Base-by-base conservation (phyloP, 1,140 invertebrate species). In the Tetramorium simillimum region DNA sequence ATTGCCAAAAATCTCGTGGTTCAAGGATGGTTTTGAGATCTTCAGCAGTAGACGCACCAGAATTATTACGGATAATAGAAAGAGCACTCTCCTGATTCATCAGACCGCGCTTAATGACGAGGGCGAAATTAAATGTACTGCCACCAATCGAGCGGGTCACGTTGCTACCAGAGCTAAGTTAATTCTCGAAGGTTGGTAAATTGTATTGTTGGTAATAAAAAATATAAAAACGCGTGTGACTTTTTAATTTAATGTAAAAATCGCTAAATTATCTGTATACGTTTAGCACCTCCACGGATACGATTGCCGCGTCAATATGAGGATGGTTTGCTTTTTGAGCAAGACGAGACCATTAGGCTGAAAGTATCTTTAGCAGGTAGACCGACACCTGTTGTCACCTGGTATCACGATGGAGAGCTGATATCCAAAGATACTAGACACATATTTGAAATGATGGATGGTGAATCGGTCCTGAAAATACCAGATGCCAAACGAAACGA, bases 331-430 rank as follows among this genome's bases (percentile, higher is more conserved):
- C 96, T 98, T 43, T 98, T 98, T 91, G 98, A 99, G 94, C 97
- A 98, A 76, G 98, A 97, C 76, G 98, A 99, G 95, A 97, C 97
- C 3, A 96, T 99, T 46, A 97, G 97, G 72, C 93, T 99, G 2
- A 99, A 98, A 94, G 98, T 99, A 62, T 98, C 98, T 2, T 97
- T 99, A 78, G 98, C 98, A 46, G 99, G 98, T 10, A 97, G 97
- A 92, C 99, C 99, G 7, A 95, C 96, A 53, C 98, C 99, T 0
- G 96, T 95, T 6, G 96, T 98, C 0, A 97, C 97, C 60, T 99
- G 99, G 99, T 96, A 97, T 49, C 98, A 99, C 91, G 97, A 99
- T 91, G 97, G 98, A 18, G 97, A 98, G 90, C 94, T 96, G 2
- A 96, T 98, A 7, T 88, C 94, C 0, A 94, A 95, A 33, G 96